Evolutionary conservation across 92 coral and sea anemone genomes (phyloP).

Genomic region (Metridium senile): DNA sequence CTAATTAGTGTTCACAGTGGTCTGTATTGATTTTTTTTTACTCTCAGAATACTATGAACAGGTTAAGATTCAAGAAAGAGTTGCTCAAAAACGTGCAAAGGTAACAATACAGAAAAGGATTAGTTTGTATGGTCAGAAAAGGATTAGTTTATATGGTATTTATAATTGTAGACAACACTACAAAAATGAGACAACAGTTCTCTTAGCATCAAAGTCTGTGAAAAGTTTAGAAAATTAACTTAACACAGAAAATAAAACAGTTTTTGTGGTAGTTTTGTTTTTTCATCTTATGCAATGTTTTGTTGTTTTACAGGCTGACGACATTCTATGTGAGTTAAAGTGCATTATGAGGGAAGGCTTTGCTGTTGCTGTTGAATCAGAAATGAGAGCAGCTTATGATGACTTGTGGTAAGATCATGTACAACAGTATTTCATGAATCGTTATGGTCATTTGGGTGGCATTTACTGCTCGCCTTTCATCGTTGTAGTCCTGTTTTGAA

Average conservation of each 20-base stretch:
- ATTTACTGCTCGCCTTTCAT: background rate
- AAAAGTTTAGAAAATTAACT: too few relatives aligned
- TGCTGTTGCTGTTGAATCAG: constrained; percentile 88
- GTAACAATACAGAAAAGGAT: too few relatives aligned
- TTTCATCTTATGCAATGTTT: too few relatives aligned
- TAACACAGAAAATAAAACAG: too few relatives aligned
- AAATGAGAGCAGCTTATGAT: constrained; percentile 98
- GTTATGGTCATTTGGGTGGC: background rate
- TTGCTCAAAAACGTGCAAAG: constrained; percentile 89
- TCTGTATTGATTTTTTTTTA: background rate
- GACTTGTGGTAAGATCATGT: constrained; percentile 71
- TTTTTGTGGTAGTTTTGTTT: too few relatives aligned
- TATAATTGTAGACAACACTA: too few relatives aligned
- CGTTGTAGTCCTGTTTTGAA: too few relatives aligned
- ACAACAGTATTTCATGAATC: background rate
- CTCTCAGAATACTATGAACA: constrained; percentile 81
- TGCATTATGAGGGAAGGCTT: constrained; percentile 93
- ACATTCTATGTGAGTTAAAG: constrained; percentile 90
- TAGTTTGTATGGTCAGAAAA: too few relatives aligned
- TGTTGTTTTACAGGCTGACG: constrained; percentile 87
- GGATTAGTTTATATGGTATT: too few relatives aligned
- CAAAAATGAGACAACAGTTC: too few relatives aligned
- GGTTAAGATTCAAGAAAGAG: constrained; percentile 71
- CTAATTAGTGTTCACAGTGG: background rate
- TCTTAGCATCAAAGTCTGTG: too few relatives aligned